Conservation (phyloP, 2,888 invertebrate genomes). For the Drosophila trichaetosa region DNA sequence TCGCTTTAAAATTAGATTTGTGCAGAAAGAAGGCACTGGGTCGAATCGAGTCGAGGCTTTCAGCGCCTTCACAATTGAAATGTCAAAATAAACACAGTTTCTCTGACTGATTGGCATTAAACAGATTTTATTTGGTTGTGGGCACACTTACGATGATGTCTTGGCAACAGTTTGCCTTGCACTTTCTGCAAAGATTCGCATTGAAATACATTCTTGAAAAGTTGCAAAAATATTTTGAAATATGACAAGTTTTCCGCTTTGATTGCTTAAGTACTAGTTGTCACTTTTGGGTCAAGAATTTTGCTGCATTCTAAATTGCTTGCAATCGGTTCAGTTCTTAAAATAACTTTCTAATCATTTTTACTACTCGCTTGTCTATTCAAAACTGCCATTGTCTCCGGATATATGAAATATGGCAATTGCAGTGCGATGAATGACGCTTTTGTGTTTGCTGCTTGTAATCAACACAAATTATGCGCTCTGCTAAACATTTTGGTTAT, state of each 20-base stretch:
- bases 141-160: background rate
- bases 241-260: background rate
- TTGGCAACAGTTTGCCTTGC: slow-evolving; percentile 15
- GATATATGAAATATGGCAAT: slow-evolving; percentile 18
- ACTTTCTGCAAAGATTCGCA: slow-evolving; percentile 14
- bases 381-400: slow-evolving; percentile 9
- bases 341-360: background rate
- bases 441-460: slow-evolving; percentile 27
- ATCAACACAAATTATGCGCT: slow-evolving; percentile 53
- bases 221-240: background rate
- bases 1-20: slow-evolving; percentile 42
- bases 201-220: slow-evolving; percentile 1
- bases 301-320: background rate
- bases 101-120: slow-evolving; percentile 48
- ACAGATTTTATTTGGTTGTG: slow-evolving; percentile 14
- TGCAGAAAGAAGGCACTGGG: slow-evolving; percentile 6
- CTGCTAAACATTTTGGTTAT: slow-evolving; percentile 65
- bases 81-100: slow-evolving; percentile 35
- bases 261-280: background rate
- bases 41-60: slow-evolving; percentile 6
- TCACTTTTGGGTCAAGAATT: slow-evolving; percentile 6
- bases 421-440: slow-evolving; percentile 4
- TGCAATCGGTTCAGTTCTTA: background rate
- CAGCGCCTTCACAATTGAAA: slow-evolving; percentile 41
- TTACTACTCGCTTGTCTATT: too few relatives aligned